Percentiles rank a stretch among this genome's conserved stretches.
These are phyloP conservation scores for Drosophila rubida DNA, from an alignment of 2,888 invertebrate genomes.

Conservation along the genomic window DNA sequence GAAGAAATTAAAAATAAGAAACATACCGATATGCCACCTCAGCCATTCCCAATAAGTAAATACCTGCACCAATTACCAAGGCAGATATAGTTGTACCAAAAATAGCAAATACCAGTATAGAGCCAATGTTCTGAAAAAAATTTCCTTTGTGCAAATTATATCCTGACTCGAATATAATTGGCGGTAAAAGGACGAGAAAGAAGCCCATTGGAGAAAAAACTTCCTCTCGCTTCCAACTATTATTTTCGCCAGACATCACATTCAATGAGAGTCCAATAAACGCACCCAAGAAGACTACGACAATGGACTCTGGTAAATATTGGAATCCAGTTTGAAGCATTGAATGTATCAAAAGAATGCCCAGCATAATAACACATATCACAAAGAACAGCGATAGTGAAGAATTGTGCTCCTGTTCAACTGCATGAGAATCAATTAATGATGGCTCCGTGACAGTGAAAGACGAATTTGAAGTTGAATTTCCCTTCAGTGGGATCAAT, in stretches of 20 bases:
- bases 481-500: constrained; percentile 9
- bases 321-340: constrained; percentile 98
- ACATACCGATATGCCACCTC: constrained; percentile 92
- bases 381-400: constrained; percentile 99
- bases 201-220: constrained; percentile 99
- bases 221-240: constrained; percentile 98
- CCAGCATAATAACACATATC: constrained; percentile 96
- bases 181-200: constrained; percentile 97
- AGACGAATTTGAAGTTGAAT: constrained; percentile 73
- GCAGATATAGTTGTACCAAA: constrained; percentile 99
- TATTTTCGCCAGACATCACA: constrained; percentile 93
- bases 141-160: constrained; percentile 99
- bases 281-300: constrained; percentile 97
- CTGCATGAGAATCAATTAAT: constrained; percentile 94
- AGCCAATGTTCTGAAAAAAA: constrained; percentile 99
- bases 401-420: constrained; percentile 98
- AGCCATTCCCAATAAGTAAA: constrained; percentile 96
- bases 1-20: neutral
- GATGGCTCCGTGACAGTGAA: constrained; percentile 90
- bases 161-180: constrained; percentile 99
- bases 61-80: constrained; percentile 97
- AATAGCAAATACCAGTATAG: constrained; percentile 98
- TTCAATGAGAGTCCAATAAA: constrained; percentile 96
- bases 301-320: constrained; percentile 98
- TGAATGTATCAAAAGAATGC: constrained; percentile 96